Conservation (phyloP, 1,140 invertebrate genomes). For the Eueides isabella region DNA sequence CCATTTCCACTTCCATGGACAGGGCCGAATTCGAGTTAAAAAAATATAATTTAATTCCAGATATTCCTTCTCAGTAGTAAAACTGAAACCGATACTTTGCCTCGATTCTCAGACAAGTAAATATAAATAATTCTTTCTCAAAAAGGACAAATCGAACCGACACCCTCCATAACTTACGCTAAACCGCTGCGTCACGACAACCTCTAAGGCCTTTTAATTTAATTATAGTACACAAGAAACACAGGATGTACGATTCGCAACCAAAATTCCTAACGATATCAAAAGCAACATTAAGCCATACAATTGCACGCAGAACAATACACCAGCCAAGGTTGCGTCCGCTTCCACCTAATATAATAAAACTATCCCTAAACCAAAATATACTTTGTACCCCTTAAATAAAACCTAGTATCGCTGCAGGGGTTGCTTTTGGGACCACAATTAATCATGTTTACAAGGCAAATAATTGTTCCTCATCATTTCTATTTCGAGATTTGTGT, state of each 20-base stretch:
- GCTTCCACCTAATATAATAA: neutral
- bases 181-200: too few species aligned
- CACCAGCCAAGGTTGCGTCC: slow-evolving; percentile 1
- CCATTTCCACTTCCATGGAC: too few species aligned
- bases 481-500: slow-evolving; percentile 52
- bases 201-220: too few species aligned
- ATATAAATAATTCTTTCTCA: too few species aligned
- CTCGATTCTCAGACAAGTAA: too few species aligned
- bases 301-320: slow-evolving; percentile 2
- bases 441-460: slow-evolving; percentile 62
- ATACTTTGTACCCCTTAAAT: slow-evolving; percentile 10
- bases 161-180: too few species aligned
- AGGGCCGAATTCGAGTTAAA: too few species aligned
- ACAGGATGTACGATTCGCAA: neutral
- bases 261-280: neutral
- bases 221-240: neutral
- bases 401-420: neutral
- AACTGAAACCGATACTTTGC: too few species aligned
- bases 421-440: slow-evolving; percentile 20
- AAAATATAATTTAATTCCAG: too few species aligned
- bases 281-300: neutral
- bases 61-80: too few species aligned
- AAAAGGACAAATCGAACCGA: too few species aligned
- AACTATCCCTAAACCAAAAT: slow-evolving; percentile 12
- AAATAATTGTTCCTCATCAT: slow-evolving; percentile 59